Conservation (phyloP, 2,113 vertebrate species). For the Raja brachyura region DNA sequence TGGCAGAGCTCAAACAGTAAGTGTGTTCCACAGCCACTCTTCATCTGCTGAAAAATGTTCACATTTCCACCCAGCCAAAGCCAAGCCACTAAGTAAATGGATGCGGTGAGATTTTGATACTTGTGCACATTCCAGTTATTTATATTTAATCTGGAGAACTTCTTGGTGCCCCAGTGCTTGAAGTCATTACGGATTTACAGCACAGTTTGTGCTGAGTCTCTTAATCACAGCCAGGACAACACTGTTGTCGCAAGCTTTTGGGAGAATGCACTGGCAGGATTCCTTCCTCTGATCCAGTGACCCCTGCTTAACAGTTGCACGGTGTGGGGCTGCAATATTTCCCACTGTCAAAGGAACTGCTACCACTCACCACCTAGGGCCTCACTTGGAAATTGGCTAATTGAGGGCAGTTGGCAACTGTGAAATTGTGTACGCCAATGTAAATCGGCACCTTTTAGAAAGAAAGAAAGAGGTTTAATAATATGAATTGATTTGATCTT, state of each 20-base stretch:
- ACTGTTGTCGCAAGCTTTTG: not conserved
- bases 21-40: too few species aligned
- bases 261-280: not conserved
- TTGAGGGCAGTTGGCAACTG: constrained; percentile 19
- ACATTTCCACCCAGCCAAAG: too few species aligned
- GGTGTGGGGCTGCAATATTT: not conserved
- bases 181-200: not conserved
- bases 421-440: not conserved
- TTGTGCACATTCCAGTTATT: not conserved
- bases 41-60: too few species aligned
- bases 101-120: not conserved
- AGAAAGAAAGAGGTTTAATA: not conserved
- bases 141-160: not conserved
- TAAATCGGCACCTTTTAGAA: not conserved
- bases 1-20: too few species aligned
- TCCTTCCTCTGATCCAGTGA: not conserved
- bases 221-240: not conserved
- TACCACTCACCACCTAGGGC: not conserved
- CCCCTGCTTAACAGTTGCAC: not conserved
- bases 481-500: not conserved
- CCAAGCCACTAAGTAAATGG: too few species aligned
- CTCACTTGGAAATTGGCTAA: not conserved
- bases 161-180: not conserved
- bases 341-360: not conserved
- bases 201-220: not conserved